These are phyloP conservation scores for Sebastes schlegelii DNA, from an alignment of 2,113 vertebrate species.

Conservation along the genomic window DNA sequence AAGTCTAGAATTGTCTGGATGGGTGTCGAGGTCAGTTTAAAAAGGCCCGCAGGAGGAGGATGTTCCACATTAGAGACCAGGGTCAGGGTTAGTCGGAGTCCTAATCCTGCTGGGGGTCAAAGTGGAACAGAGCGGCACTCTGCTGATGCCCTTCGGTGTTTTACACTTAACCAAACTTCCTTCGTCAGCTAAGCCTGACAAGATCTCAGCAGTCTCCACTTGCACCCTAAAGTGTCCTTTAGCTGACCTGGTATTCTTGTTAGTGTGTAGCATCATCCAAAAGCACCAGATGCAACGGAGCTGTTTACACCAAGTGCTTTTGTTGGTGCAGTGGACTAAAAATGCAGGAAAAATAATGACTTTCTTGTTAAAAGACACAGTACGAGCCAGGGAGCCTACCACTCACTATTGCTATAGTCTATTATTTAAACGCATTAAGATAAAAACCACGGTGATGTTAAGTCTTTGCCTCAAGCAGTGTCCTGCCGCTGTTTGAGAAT, in stretches of 20 bases:
- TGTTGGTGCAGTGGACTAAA: not conserved
- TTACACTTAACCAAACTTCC: conserved; percentile 40
- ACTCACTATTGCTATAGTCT: conserved; percentile 37
- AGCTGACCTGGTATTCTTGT: conserved; percentile 48
- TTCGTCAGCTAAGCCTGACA: conserved; percentile 47
- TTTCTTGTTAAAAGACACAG: conserved; percentile 28
- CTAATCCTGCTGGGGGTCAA: conserved; percentile 58
- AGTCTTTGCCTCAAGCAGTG: conserved; percentile 37
- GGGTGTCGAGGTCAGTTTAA: conserved; percentile 26
- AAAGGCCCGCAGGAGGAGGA: conserved; percentile 56
- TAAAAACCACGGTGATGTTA: conserved; percentile 57
- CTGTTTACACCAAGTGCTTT: conserved; percentile 25
- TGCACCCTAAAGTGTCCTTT: conserved; percentile 58
- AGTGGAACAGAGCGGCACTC: conserved; percentile 44
- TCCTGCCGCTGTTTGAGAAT: conserved; percentile 59
- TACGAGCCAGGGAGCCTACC: conserved; percentile 13
- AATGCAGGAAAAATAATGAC: conserved; percentile 10
- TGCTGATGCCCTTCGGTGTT: conserved; percentile 21
- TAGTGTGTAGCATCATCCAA: conserved; percentile 2
- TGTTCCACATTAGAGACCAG: conserved; percentile 57
- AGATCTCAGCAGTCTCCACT: conserved; percentile 49
- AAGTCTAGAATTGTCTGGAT: conserved; percentile 52
- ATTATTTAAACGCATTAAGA: conserved; percentile 62
- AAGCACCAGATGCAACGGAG: conserved; percentile 21
- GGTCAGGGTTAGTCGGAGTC: conserved; percentile 53